These are phyloP conservation scores for Rugalucina vietnamica DNA, from an alignment of 2,888 invertebrate genomes.

Conservation along the genomic window DNA sequence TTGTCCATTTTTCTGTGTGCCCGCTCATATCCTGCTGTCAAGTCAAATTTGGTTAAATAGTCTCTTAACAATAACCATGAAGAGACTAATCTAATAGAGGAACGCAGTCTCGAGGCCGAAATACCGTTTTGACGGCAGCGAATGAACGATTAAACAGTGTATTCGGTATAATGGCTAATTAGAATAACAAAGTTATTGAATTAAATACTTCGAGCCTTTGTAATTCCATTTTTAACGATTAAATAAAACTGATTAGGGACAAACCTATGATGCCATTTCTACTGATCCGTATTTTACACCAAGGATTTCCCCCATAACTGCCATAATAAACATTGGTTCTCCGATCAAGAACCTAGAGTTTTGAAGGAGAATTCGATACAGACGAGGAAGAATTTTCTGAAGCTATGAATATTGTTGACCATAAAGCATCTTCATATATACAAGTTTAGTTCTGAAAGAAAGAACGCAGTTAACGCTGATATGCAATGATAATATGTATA, in stretches of 20 bases:
- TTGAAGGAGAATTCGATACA: too few species aligned
- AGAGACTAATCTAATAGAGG: constrained; percentile 71
- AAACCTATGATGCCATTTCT: constrained; percentile 10
- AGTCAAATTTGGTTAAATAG: constrained; percentile 63
- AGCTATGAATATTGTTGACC: too few species aligned
- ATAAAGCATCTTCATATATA: too few species aligned
- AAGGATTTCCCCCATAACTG: not conserved
- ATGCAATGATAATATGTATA: too few species aligned
- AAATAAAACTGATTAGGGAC: constrained; percentile 44
- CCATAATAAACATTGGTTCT: not conserved
- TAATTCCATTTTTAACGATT: constrained; percentile 58
- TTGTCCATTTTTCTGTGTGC: too few species aligned
- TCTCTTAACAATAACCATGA: constrained; percentile 70
- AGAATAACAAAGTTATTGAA: constrained; percentile 64
- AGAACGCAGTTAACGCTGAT: too few species aligned
- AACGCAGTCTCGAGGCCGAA: constrained; percentile 54
- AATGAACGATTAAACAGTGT: constrained; percentile 62
- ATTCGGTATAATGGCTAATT: constrained; percentile 64
- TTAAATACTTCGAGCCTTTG: constrained; percentile 56
- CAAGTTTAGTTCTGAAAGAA: too few species aligned
- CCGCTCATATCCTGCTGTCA: constrained; percentile 58
- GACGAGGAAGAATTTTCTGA: too few species aligned
- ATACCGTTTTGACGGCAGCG: constrained; percentile 60
- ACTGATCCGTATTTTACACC: constrained; percentile 12
- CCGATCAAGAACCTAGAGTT: too few species aligned